Evolutionary conservation across 2,888 invertebrate genomes (phyloP), one percentile per base, ranked within the genome.

Genomic region (Polylopha cassiicola): DNA sequence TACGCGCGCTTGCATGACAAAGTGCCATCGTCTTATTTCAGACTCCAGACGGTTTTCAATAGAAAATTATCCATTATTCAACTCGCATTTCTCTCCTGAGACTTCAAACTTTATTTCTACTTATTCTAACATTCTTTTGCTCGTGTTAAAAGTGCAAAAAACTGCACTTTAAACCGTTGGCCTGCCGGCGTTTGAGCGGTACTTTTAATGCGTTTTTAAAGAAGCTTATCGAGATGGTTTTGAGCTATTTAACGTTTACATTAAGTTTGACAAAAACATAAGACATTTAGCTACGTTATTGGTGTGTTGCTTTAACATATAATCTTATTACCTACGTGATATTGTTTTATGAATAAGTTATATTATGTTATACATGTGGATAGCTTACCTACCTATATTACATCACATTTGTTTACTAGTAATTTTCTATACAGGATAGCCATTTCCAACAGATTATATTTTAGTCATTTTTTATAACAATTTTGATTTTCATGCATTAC

Each of bases 1-100:
- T 4, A 34, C 20, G 29, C 11, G 23, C 16, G 10, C 39, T 39
- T 30, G 34, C 34, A 33, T 39, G 43, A 43, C 32, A 43, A 43
- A 43, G 24, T 43, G 33, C 39, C 29, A 43, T 43, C 37, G 17
- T 34, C 33, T 39, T 39, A 24, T 33, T 43, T 28, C 30, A 36
- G 30, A 16, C 28, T 18, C 29, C 39, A 43, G 39, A 39, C 27
- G 39, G 39, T 33, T 34, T 43, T 38, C 33, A 43, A 43, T 43
- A 39, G 43, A 43, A 30, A 43, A 39, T 39, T 39, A 39, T 43
- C 39, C 39, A 43, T 41, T 41, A 41, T 41, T 41, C 41, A 41
- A 34, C 41, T 26, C 36, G 36, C 41, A 41, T 41, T 41, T 30
- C 18, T 36, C 41, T 41, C 34, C 30, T 41, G 36, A 41, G 34